These are phyloP conservation scores for Penaeus japonicus DNA, from an alignment of 1,140 invertebrate genomes.

Conservation along the genomic window DNA sequence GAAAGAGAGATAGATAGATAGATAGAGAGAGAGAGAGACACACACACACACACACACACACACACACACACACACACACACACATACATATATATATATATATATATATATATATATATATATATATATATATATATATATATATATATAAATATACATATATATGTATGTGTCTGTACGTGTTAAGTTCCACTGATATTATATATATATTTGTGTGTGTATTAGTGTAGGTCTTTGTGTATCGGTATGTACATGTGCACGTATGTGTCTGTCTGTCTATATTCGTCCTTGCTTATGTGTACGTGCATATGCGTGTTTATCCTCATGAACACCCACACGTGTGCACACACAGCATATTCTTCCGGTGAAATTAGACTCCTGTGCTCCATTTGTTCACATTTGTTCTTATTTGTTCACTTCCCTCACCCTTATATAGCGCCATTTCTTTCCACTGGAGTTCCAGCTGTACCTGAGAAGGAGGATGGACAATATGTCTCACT, in stretches of 20 bases:
- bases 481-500: background rate
- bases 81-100: no score
- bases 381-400: background rate
- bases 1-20: no score
- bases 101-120: no score
- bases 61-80: no score
- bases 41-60: no score
- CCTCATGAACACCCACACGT: background rate
- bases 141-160: no score
- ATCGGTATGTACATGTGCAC: background rate
- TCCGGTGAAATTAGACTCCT: background rate
- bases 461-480: background rate
- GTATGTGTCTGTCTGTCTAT: no score
- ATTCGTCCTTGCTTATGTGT: background rate
- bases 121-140: no score
- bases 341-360: background rate
- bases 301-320: background rate
- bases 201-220: background rate
- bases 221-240: background rate
- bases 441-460: background rate
- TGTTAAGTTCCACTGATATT: no score
- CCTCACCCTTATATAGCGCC: background rate
- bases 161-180: no score
- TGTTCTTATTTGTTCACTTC: background rate
- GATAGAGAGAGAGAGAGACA: no score